phyloP scores from a whole-genome alignment of 2,888 invertebrate genomes.

The Dichetophora obliterata region DNA sequence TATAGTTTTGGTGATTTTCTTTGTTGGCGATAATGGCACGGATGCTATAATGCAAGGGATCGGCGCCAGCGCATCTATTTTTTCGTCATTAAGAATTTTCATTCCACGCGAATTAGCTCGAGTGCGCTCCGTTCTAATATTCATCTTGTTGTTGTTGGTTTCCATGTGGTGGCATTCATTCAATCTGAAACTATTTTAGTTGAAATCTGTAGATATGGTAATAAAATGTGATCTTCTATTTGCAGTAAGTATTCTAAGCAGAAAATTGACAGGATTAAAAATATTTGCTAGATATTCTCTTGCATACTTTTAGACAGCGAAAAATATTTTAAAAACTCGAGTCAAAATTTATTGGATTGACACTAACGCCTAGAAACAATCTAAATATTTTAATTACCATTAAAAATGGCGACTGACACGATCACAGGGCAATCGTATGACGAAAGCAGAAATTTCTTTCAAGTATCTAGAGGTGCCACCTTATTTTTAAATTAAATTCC shows the following conservation, averaged over 20 bases:
- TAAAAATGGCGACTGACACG: constrained; percentile 46
- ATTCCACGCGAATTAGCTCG: constrained; percentile 42
- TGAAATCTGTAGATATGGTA: not conserved
- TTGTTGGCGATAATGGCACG: constrained; percentile 46
- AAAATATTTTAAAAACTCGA: constrained; percentile 18
- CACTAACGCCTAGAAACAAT: constrained; percentile 51
- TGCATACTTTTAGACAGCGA: constrained; percentile 59
- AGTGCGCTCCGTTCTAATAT: constrained; percentile 22
- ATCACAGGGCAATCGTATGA: constrained; percentile 24
- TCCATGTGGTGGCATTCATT: not conserved
- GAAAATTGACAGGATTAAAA: constrained; percentile 55
- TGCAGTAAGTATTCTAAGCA: constrained; percentile 33
- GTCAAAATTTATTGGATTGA: constrained; percentile 34
- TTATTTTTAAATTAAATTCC: too few relatives aligned
- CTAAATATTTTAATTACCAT: constrained; percentile 18
- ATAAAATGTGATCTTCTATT: not conserved
- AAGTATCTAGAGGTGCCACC: too few relatives aligned
- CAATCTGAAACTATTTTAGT: constrained; percentile 7
- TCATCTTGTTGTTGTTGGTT: constrained; percentile 14
- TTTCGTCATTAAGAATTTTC: constrained; percentile 56
- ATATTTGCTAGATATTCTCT: constrained; percentile 51
- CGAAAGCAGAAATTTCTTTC: not conserved
- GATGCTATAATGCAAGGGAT: constrained; percentile 40
- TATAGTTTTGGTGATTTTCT: constrained; percentile 50
- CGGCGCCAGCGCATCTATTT: constrained; percentile 34